Conservation (phyloP, 2,888 invertebrate species). For the Drosophila tripunctata region DNA sequence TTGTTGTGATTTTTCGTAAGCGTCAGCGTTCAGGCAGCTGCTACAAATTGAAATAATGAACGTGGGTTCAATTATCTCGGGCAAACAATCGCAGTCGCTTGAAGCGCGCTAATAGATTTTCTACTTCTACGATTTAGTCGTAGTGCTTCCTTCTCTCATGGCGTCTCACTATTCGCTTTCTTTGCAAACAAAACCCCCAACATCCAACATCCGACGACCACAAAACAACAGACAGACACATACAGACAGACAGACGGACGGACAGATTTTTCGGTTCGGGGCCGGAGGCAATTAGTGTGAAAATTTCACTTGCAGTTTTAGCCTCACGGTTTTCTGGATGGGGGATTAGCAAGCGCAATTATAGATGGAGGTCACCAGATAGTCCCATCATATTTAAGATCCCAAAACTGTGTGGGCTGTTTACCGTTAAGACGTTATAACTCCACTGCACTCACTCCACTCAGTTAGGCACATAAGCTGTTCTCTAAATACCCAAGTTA, state of each 20-base stretch:
- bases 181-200: constrained; percentile 68
- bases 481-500: constrained; percentile 29
- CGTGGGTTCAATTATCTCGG: constrained; percentile 79
- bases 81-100: constrained; percentile 66
- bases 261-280: constrained; percentile 50
- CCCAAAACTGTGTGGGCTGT: constrained; percentile 41
- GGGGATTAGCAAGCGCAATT: constrained; percentile 73
- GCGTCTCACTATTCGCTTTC: constrained; percentile 68
- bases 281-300: constrained; percentile 72
- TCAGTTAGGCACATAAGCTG: constrained; percentile 1
- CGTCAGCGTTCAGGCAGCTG: constrained; percentile 42
- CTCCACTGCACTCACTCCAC: constrained; percentile 12
- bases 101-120: constrained; percentile 77
- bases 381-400: constrained; percentile 42
- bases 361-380: constrained; percentile 73
- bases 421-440: constrained; percentile 40
- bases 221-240: constrained; percentile 37
- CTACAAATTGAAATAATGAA: constrained; percentile 77
- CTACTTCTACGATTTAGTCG: constrained; percentile 39
- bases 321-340: constrained; percentile 55
- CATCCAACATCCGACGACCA: constrained; percentile 44
- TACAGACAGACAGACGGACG: too few species aligned
- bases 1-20: constrained; percentile 14
- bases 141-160: constrained; percentile 19
- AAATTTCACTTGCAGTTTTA: constrained; percentile 77